phyloP scores from a whole-genome alignment of 2,113 vertebrate genomes.

The Cervus canadensis region DNA sequence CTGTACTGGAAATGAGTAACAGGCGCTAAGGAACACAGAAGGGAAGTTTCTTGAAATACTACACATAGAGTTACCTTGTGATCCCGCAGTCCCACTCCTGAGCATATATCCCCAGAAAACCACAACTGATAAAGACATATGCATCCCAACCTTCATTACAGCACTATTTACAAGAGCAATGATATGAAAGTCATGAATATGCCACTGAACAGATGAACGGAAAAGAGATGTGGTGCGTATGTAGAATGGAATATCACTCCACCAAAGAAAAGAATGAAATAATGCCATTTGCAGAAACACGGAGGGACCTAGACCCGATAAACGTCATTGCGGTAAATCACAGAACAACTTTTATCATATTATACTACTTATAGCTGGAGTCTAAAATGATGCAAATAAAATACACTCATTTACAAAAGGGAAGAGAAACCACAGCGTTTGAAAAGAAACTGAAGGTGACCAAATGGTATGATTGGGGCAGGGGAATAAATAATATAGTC shows the following conservation, averaged over 20 bases:
- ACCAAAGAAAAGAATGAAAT: background rate
- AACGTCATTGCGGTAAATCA: background rate
- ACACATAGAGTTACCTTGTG: too few relatives aligned
- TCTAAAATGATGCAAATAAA: background rate
- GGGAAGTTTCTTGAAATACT: too few relatives aligned
- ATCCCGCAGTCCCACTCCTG: too few relatives aligned
- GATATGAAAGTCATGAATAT: too few relatives aligned
- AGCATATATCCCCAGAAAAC: too few relatives aligned
- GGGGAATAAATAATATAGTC: background rate
- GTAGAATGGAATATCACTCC: background rate
- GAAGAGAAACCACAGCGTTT: background rate
- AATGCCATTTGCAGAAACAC: background rate
- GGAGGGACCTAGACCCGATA: background rate
- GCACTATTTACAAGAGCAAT: too few relatives aligned
- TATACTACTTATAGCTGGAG: background rate
- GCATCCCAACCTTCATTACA: too few relatives aligned
- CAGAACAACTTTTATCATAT: background rate
- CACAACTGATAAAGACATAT: too few relatives aligned
- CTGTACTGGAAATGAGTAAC: too few relatives aligned
- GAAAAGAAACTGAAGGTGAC: background rate
- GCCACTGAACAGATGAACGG: too few relatives aligned
- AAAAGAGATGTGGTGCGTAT: too few relatives aligned
- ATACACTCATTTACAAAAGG: background rate
- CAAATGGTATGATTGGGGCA: fast-evolving
- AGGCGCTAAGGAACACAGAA: too few relatives aligned